Percentiles rank a stretch among this genome's conserved stretches.
phyloP scores from a whole-genome alignment of 2,113 vertebrate species.

The Oryzias celebensis region DNA sequence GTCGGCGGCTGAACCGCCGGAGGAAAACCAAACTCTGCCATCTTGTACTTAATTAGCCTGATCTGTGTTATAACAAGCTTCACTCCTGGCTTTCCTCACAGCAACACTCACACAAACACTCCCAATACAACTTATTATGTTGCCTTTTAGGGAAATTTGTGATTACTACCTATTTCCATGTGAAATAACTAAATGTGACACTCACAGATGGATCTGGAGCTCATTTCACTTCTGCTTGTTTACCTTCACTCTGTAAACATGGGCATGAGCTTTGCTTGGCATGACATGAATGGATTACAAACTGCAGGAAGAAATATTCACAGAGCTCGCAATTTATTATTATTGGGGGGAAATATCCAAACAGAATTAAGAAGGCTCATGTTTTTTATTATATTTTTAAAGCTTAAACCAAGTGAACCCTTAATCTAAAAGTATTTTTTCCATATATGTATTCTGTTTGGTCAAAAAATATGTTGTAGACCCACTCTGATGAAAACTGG shows the following conservation, averaged over 20 bases:
- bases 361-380: no score
- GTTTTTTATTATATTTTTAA: no score
- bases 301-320: no score
- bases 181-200: not conserved
- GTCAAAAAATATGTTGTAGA: no score
- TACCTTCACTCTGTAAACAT: not conserved
- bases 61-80: slow-evolving; percentile 23
- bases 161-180: not conserved
- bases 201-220: not conserved
- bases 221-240: not conserved
- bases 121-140: slow-evolving; percentile 5
- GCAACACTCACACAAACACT: not conserved
- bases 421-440: no score
- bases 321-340: no score
- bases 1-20: slow-evolving; percentile 12
- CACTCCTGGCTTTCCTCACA: not conserved
- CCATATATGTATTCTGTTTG: no score
- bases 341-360: no score
- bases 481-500: no score
- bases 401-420: no score
- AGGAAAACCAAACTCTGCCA: slow-evolving; percentile 9
- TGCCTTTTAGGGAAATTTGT: not conserved
- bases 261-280: not conserved
- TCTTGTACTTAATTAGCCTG: slow-evolving; percentile 17
- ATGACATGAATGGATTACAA: not conserved